Evolutionary conservation across 2,888 invertebrate species (phyloP), one percentile per base, ranked within the genome.

Genomic region (Lycophotia porphyrea): DNA sequence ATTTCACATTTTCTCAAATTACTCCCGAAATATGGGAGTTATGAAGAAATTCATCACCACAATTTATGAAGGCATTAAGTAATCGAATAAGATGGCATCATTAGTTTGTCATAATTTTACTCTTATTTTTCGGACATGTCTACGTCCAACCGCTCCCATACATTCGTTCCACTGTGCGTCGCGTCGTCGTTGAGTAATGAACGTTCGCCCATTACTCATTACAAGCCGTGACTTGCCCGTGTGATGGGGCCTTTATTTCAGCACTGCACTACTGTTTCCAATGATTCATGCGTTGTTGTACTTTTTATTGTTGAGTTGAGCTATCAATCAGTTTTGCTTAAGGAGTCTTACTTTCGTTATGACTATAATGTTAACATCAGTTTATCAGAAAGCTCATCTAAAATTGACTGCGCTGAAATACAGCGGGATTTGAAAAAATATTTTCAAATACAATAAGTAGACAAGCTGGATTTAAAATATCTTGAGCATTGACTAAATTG

Each of bases 141-240:
- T n/a, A n/a, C n/a, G n/a, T n/a, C n/a, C n/a, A n/a, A n/a, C n/a
- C n/a, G n/a, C n/a, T n/a, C n/a, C n/a, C n/a, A n/a, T n/a, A n/a
- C n/a, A n/a, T n/a, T n/a, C n/a, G n/a, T n/a, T n/a, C n/a, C n/a
- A n/a, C n/a, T n/a, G n/a, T n/a, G n/a, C n/a, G n/a, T n/a, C n/a
- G n/a, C n/a, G n/a, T 91, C 90, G 79, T 88, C 90, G 81, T 89
- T 94, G 95, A 95, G 93, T 94, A 95, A 95, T 95, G 95, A 94
- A 93, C 91, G 89, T 81, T 88, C 85, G 86, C 88, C 90, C 92
- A 93, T 92, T 92, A 92, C 93, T 93, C 93, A 93, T 93, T 93
- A 93, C 93, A 78, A 85, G 88, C 90, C 90, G 92, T 93, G 93
- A 93, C 93, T 93, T 88, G 93, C 89, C 88, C 88, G 91, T 91